Base-by-base conservation (phyloP, 2,797 vertebrate genomes). In the Oreortyx pictus region DNA sequence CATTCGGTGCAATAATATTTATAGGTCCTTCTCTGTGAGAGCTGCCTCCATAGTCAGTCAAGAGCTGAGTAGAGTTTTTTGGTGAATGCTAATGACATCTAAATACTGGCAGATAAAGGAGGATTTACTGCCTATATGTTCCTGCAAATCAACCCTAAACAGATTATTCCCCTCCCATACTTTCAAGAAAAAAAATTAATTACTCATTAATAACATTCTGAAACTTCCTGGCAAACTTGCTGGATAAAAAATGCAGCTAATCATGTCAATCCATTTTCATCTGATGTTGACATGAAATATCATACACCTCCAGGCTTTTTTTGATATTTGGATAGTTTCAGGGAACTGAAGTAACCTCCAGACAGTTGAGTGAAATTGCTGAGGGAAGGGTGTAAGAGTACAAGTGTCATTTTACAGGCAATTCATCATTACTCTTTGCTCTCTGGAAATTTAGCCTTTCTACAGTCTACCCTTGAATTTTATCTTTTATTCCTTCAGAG, bases 241-340 rank as follows among this genome's bases (percentile, higher is more conserved):
- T 90, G 85, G 88, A 76, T 86, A 87, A 41, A 89, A 95, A 93
- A 92, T 73, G 72, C 81, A 82, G 64, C 67, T 91, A 79, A 93
- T 75, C 54, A 57, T 25, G 75, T 72, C 82, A 84, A 87, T 82
- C 75, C 50, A 54, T 89, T 89, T 92, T 73, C 64, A 89, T 89
- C 75, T 70, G 3, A 13, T 84, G 82, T 65, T 79, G 82, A 75
- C 75, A 61, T 65, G 82, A 93, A 93, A 92, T 84, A 93, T 75
- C 85, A 67, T 50, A 89, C 4, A 65, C 60, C 67, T 91, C 54
- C 60, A 72, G 78, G 71, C 43, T 76, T n/a, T 72, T 81, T 89
- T 68, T 86, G 57, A 70, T 76, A 71, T 9, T 59, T 71, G 47
- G 75, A 64, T 92, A 79, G 61, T 66, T 91, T 77, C 75, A 81